Evolutionary conservation across 2,113 vertebrate species (phyloP), one percentile per base, ranked within the genome.

Genomic region (Taxidea taxus): DNA sequence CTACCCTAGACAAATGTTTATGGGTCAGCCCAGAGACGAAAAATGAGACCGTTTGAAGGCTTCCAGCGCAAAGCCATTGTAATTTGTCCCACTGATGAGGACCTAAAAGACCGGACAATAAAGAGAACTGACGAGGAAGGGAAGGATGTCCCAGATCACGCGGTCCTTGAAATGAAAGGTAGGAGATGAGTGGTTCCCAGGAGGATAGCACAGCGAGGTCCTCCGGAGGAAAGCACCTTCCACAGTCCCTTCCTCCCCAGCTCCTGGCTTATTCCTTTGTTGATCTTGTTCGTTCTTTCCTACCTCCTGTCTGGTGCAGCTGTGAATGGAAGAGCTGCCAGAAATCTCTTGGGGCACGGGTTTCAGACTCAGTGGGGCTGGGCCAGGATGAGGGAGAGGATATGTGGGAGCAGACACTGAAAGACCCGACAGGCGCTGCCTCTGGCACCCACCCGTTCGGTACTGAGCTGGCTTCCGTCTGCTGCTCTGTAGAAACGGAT

Each of bases 151-250:
- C 99, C 99, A 77, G 99, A 99, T 98, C 99, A 99, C 96, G 99
- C 99, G 60, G 99, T 99, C 96, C 99, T 99, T 98, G 99, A 99
- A 99, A 99, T 99, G 99, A 99, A 99, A 99, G 99, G 99, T 99
- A 99, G 99, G 99, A 86, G 49, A 68, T 7, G 5, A 60, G 12
- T 11, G 1, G 10, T 20, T 85, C 95, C 39, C 81, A 15, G 34
- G 31, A 34, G 25, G 64, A 12, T 49, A 4, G 47, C 18, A 14
- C 27, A 12, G 0, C 11, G 31, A 31, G n/a, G 10, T 42, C 60
- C 68, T 87, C 51, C 11, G 13, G 29, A 77, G 74, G 47, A 74
- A 16, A 37, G 15, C 23, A 15, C 54, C 51, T 87, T 27, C 18
- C 14, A 31, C 6, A 2, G 18, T 29, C 15, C 64, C n/a, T 62